Percentiles rank a stretch among this genome's conserved stretches.
Evolutionary conservation across 2,888 invertebrate genomes (phyloP).

Genomic region (Taenaris catops): DNA sequence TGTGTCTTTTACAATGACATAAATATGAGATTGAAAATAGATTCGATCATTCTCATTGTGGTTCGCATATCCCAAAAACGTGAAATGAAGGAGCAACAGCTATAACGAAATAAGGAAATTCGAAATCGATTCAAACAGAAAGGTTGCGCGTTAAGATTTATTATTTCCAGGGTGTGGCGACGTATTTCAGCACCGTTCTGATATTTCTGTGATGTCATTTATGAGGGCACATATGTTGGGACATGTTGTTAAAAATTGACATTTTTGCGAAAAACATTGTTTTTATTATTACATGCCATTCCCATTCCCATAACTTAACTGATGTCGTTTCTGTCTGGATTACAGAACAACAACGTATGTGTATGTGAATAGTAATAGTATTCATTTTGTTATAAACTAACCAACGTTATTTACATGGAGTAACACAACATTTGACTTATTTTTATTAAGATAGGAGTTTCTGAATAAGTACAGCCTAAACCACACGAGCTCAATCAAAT

Average conservation of each 20-base stretch:
- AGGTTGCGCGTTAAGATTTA: conserved; percentile 23
- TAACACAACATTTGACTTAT: too few relatives aligned
- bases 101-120: conserved; percentile 16
- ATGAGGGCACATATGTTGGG: not conserved
- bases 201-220: conserved; percentile 4
- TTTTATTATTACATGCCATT: too few relatives aligned
- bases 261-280: not conserved
- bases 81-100: conserved; percentile 5
- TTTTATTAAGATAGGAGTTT: too few relatives aligned
- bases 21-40: conserved; percentile 3
- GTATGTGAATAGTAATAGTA: too few relatives aligned
- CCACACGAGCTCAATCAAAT: too few relatives aligned
- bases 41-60: conserved; percentile 5
- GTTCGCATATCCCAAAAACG: conserved; percentile 7
- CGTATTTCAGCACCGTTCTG: conserved; percentile 15
- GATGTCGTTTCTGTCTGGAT: too few relatives aligned
- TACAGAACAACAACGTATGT: too few relatives aligned
- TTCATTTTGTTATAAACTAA: too few relatives aligned
- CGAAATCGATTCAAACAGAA: conserved; percentile 18
- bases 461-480: too few relatives aligned
- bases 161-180: conserved; percentile 15
- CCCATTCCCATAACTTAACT: too few relatives aligned
- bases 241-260: not conserved
- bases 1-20: too few relatives aligned
- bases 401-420: too few relatives aligned